These are phyloP conservation scores for Scelioninae gen. 2 DNA, from an alignment of 2,888 invertebrate species.

Conservation along the genomic window DNA sequence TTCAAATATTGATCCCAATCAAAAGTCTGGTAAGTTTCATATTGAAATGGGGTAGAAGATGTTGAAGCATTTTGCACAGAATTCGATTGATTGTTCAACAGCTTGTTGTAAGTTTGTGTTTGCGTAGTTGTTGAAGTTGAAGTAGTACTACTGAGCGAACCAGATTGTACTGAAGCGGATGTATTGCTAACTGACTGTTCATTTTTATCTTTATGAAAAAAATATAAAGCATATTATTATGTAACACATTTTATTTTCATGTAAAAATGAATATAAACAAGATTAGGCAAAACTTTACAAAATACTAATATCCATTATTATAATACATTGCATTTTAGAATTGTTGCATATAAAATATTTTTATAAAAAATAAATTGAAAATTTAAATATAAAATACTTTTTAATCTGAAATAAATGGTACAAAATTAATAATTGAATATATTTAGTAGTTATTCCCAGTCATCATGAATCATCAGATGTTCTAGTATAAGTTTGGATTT, in stretches of 20 bases:
- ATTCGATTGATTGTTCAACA: slow-evolving; percentile 66
- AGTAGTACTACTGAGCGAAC: slow-evolving; percentile 66
- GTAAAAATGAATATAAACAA: no score
- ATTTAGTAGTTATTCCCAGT: no score
- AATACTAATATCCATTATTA: no score
- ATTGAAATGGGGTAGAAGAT: slow-evolving; percentile 83
- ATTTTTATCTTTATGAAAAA: slow-evolving; percentile 61
- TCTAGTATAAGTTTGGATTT: no score
- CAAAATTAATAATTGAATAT: no score
- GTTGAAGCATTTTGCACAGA: slow-evolving; percentile 70
- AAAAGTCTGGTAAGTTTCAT: slow-evolving; percentile 87
- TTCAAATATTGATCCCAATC: slow-evolving; percentile 92
- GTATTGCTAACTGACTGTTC: slow-evolving; percentile 68
- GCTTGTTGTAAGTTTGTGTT: slow-evolving; percentile 55
- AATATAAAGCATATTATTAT: background rate
- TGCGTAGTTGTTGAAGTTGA: slow-evolving; percentile 59
- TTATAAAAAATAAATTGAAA: no score
- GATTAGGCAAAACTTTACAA: background rate
- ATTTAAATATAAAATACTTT: no score
- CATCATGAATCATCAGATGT: no score
- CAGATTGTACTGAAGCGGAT: slow-evolving; percentile 70
- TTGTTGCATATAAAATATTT: no score
- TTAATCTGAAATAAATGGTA: no score
- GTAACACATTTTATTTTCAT: background rate
- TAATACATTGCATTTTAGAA: no score